Base-by-base conservation (phyloP, 1,140 invertebrate species). In the Gerris buenoi region DNA sequence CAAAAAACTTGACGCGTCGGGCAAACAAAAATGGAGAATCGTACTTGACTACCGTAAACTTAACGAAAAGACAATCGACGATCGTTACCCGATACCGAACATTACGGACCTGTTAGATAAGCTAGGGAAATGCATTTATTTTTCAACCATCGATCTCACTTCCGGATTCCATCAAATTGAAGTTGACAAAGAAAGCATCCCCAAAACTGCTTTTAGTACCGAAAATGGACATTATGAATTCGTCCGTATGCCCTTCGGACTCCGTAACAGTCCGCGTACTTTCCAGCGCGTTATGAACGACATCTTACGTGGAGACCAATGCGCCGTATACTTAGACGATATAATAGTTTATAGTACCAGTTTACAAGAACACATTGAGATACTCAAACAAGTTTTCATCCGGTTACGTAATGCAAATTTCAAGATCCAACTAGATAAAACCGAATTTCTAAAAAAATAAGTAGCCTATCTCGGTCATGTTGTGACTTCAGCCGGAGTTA, bases 191-290 rank as follows among this genome's bases (percentile, higher is more conserved):
- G 68, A 71, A 23, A 64, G 66, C 60, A 75, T 72, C 2, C 69
- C 75, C 10, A 83, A 81, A 73, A 83, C 80, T 0, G 79, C 79
- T 0, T 82, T 83, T 71, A 69, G 70, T 3, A 72, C 70, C 26
- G 64, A 73, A 62, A 66, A 72, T 64, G 76, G 74, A 0, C 74
- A 77, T 68, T 78, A 74, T 61, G 74, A 77, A 67, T 81, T 76
- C 65, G 58, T 70, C 2, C 59, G 77, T 61, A 77, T 80, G 76
- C 76, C 77, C 0, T 79, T 78, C 68, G 78, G 79, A 0, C 65
- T 80, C 0, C 75, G 75, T 64, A 78, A 77, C 60, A 75, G 75
- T 0, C 76, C 78, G 1, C 72, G 73, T 0, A 78, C 77, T 13
- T 81, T 81, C 68, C 78, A 81, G 68, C 63, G 76, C 18, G 62